Conservation (phyloP, 2,888 invertebrate species). For the Pachymerium ferrugineum region DNA sequence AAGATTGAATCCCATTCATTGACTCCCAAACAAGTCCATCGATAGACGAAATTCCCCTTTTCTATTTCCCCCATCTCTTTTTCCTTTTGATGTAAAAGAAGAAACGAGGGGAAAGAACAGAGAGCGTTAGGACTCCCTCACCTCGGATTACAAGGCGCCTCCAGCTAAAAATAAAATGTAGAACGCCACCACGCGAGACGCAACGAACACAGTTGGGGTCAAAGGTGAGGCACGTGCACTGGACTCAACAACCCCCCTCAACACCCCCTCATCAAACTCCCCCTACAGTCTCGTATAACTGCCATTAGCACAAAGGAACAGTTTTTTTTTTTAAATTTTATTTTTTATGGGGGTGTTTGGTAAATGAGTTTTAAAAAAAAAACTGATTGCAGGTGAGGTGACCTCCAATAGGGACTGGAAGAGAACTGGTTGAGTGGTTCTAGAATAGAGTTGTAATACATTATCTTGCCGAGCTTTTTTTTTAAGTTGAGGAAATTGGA, state of each 20-base stretch:
- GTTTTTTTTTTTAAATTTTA: background rate
- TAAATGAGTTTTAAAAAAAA: background rate
- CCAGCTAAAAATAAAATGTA: background rate
- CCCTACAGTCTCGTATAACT: background rate
- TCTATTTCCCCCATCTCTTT: background rate
- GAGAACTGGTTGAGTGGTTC: background rate
- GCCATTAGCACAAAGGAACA: background rate
- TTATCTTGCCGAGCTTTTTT: too few relatives aligned
- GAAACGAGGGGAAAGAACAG: background rate
- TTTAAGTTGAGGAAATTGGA: background rate
- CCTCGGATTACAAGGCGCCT: conserved; percentile 13
- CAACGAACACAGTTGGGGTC: background rate
- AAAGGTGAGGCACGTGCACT: background rate
- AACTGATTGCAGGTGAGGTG: background rate
- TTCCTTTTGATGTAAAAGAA: background rate
- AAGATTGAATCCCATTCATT: background rate
- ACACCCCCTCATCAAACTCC: background rate
- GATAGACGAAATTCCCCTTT: background rate
- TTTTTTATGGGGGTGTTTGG: background rate
- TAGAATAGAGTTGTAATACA: too few relatives aligned
- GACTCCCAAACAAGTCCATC: conserved; percentile 9
- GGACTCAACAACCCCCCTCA: background rate
- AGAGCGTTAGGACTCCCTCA: background rate
- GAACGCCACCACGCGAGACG: background rate
- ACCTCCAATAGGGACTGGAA: background rate